Percentiles rank a stretch among this genome's conserved stretches.
These are phyloP conservation scores for Nemoura dubitans DNA, from an alignment of 2,888 invertebrate genomes.

Conservation along the genomic window DNA sequence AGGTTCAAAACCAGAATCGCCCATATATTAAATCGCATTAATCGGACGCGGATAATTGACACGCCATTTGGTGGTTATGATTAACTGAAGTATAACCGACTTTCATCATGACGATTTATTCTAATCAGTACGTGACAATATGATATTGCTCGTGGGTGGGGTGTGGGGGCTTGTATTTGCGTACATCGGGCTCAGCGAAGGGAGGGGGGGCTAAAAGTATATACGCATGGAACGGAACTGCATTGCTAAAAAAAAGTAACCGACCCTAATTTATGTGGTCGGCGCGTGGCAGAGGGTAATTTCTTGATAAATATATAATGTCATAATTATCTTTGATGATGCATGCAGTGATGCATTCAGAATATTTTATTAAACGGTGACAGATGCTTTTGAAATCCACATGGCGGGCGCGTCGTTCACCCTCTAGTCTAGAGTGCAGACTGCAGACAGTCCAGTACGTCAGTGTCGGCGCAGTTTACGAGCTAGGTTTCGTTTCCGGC, in stretches of 20 bases:
- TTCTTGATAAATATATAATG: conserved; percentile 17
- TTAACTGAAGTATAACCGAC: not conserved
- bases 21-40: conserved; percentile 18
- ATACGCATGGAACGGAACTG: not conserved
- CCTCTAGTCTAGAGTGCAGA: too few relatives aligned
- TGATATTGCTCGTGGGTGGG: not conserved
- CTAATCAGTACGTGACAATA: conserved; percentile 26
- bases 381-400: not conserved
- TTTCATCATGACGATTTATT: conserved; percentile 15
- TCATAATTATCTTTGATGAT: conserved; percentile 14
- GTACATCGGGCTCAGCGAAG: not conserved
- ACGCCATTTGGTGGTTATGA: conserved; percentile 21
- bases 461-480: not conserved
- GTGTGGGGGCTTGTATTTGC: not conserved
- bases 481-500: not conserved
- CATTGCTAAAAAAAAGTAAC: not conserved
- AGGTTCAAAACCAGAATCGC: not conserved
- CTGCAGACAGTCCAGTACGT: not conserved
- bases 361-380: not conserved
- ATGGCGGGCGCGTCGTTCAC: not conserved
- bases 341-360: not conserved
- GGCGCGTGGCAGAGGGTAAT: conserved; percentile 7
- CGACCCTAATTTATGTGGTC: not conserved
- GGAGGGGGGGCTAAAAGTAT: not conserved
- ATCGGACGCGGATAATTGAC: conserved; percentile 25